Percentiles rank a stretch among this genome's conserved stretches.
phyloP scores from a whole-genome alignment of 2,888 invertebrate genomes.

The Pristionchus exspectatus region DNA sequence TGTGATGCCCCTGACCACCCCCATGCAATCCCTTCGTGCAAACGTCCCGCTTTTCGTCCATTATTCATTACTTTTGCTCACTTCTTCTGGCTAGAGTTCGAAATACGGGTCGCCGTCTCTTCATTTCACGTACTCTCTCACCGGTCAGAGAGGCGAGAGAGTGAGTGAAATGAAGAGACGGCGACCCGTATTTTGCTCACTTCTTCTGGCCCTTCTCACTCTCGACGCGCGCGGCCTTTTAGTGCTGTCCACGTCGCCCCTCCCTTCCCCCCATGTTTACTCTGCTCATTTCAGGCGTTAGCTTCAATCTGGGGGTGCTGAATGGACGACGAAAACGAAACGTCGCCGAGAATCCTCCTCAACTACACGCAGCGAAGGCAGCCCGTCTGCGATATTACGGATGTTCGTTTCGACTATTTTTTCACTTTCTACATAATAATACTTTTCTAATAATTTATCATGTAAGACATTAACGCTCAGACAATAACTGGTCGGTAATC shows the following conservation, averaged over 20 bases:
- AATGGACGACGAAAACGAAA: slow-evolving; percentile 45
- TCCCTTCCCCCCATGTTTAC: background rate
- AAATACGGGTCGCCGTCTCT: too few relatives aligned
- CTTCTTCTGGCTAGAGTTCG: background rate
- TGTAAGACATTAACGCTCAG: too few relatives aligned
- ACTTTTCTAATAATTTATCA: background rate
- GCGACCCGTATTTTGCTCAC: slow-evolving; percentile 1
- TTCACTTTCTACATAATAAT: too few relatives aligned
- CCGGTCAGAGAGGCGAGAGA: too few relatives aligned
- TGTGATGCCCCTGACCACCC: too few relatives aligned
- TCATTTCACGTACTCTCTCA: too few relatives aligned
- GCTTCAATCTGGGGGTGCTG: background rate
- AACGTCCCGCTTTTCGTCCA: background rate
- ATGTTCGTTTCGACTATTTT: background rate
- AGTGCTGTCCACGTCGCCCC: background rate
- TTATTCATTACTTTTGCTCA: slow-evolving; percentile 35
- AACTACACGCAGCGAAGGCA: background rate
- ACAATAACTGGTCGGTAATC: too few relatives aligned
- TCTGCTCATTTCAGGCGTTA: slow-evolving; percentile 34
- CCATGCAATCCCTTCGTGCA: background rate
- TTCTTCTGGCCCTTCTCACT: slow-evolving; percentile 5
- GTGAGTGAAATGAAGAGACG: too few relatives aligned
- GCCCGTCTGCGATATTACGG: background rate
- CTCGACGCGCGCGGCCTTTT: background rate
- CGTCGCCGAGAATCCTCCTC: background rate